Conservation (phyloP, 1,140 invertebrate species). For the Luehdorfia chinensis region DNA sequence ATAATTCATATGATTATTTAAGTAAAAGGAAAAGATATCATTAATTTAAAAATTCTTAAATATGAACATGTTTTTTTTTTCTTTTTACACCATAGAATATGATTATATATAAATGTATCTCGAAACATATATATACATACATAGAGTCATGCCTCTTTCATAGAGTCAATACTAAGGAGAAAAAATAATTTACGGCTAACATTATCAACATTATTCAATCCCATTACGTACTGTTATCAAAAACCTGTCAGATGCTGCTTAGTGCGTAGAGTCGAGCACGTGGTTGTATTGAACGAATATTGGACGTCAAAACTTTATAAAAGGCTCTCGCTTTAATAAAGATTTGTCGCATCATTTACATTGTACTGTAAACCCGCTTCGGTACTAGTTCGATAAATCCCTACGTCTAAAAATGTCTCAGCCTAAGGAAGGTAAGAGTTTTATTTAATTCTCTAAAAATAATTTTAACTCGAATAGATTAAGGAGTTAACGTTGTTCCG, state of each 20-base stretch:
- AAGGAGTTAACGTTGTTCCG: slow-evolving; percentile 2
- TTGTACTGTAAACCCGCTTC: slow-evolving; percentile 24
- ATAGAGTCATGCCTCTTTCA: too few species aligned
- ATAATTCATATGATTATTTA: too few species aligned
- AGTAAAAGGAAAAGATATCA: too few species aligned
- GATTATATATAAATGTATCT: too few species aligned
- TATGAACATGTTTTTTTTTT: too few species aligned
- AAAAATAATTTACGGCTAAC: too few species aligned
- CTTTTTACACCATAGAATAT: too few species aligned
- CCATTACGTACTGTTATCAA: slow-evolving; percentile 27
- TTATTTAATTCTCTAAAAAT: slow-evolving; percentile 24
- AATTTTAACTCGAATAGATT: slow-evolving; percentile 36
- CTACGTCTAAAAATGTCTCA: slow-evolving; percentile 45
- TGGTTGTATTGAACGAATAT: slow-evolving; percentile 41
- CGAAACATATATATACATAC: too few species aligned
- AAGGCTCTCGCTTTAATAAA: slow-evolving; percentile 38
- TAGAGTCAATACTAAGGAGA: too few species aligned
- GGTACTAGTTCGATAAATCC: slow-evolving; percentile 18
- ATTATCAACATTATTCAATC: slow-evolving; percentile 33
- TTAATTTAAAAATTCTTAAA: too few species aligned
- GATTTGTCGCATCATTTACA: slow-evolving; percentile 36
- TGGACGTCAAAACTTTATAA: slow-evolving; percentile 61
- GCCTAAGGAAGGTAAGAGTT: slow-evolving; percentile 60
- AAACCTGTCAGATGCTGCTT: slow-evolving; percentile 27
- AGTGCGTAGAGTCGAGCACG: slow-evolving; percentile 49